Evolutionary conservation across 2,888 invertebrate species (phyloP).

Genomic region (Melanophora roralis): DNA sequence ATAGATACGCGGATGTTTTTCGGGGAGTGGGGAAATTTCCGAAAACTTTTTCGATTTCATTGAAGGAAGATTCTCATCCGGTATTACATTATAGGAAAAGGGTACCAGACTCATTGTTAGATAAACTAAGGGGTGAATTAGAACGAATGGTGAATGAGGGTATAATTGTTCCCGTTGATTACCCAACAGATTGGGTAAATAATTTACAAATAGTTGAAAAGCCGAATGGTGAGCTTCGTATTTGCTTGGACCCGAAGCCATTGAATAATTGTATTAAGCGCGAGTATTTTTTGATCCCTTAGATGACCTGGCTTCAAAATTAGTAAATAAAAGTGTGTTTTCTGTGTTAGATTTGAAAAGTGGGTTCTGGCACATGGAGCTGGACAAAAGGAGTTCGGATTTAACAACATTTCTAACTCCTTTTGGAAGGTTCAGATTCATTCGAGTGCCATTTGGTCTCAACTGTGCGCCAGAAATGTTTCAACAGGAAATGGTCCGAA

Average conservation of each 20-base stretch:
- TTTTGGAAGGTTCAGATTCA: constrained; percentile 66
- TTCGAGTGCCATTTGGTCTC: constrained; percentile 52
- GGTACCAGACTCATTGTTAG: constrained; percentile 50
- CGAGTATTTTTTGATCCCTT: constrained; percentile 28
- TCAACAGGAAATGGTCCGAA: constrained; percentile 66
- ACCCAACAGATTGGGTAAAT: constrained; percentile 36
- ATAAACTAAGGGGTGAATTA: too few relatives aligned
- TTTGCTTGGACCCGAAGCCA: constrained; percentile 60
- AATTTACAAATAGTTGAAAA: constrained; percentile 43
- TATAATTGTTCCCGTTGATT: constrained; percentile 49
- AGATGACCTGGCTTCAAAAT: constrained; percentile 61
- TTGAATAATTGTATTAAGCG: constrained; percentile 42
- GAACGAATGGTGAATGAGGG: constrained; percentile 41
- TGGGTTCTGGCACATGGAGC: constrained; percentile 61
- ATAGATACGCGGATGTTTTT: constrained; percentile 35
- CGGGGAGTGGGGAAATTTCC: constrained; percentile 54
- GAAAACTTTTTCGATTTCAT: constrained; percentile 50
- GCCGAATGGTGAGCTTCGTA: constrained; percentile 46
- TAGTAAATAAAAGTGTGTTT: constrained; percentile 54
- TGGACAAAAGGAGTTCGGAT: constrained; percentile 42
- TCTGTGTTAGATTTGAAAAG: constrained; percentile 36
- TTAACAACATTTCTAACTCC: constrained; percentile 56
- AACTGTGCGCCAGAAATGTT: constrained; percentile 68
- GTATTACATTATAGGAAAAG: constrained; percentile 46
- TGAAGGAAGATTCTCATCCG: constrained; percentile 48